These are phyloP conservation scores for Leucophenga varia DNA, from an alignment of 1,140 invertebrate genomes.

Conservation along the genomic window DNA sequence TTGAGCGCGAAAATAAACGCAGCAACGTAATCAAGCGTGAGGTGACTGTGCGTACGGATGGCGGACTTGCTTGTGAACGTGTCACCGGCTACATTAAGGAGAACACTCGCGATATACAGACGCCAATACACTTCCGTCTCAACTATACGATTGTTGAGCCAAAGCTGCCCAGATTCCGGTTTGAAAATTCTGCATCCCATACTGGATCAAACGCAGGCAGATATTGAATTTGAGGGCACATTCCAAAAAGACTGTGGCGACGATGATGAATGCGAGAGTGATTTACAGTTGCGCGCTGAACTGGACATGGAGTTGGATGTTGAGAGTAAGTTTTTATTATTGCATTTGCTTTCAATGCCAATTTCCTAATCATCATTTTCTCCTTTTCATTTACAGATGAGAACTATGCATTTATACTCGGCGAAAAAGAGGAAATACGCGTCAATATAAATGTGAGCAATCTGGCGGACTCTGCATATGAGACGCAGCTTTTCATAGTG, in stretches of 20 bases:
- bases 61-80: slow-evolving; percentile 65
- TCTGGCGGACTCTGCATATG: slow-evolving; percentile 85
- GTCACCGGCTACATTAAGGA: slow-evolving; percentile 83
- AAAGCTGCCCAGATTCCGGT: slow-evolving; percentile 65
- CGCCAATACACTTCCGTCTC: slow-evolving; percentile 80
- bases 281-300: slow-evolving; percentile 71
- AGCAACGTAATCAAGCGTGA: slow-evolving; percentile 64
- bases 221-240: slow-evolving; percentile 76
- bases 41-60: slow-evolving; percentile 61
- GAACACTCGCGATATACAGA: slow-evolving; percentile 80
- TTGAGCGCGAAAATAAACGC: slow-evolving; percentile 60
- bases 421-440: slow-evolving; percentile 74
- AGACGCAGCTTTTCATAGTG: slow-evolving; percentile 77
- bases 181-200: slow-evolving; percentile 80
- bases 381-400: slow-evolving; percentile 45
- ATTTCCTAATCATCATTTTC: not conserved
- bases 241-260: slow-evolving; percentile 92
- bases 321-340: no score
- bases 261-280: slow-evolving; percentile 87
- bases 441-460: slow-evolving; percentile 78
- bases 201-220: slow-evolving; percentile 83
- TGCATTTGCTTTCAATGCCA: no score
- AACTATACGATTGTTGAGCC: slow-evolving; percentile 78
- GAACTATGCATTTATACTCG: slow-evolving; percentile 66
- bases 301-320: no score